Evolutionary conservation across 2,113 vertebrate species (phyloP).

Genomic region (Hyla sarda): DNA sequence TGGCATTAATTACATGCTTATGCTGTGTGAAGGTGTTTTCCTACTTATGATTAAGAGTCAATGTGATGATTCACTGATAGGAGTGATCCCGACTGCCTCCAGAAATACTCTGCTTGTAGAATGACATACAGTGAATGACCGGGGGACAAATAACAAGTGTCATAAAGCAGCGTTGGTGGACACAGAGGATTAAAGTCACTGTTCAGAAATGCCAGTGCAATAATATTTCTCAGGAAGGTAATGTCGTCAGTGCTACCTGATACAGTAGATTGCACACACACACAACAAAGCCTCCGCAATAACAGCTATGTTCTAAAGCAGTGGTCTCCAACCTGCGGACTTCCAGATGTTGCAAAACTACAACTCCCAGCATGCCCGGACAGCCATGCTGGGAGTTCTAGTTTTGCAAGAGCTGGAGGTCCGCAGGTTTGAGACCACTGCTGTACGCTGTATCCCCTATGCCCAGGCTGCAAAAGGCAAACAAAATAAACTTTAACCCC

Average conservation of each 20-base stretch:
- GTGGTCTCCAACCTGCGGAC: too few species aligned
- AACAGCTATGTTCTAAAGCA: neutral
- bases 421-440: too few species aligned
- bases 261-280: neutral
- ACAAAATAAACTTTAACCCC: too few species aligned
- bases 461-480: too few species aligned
- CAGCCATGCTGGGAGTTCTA: too few species aligned
- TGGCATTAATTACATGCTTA: constrained; percentile 17
- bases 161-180: neutral
- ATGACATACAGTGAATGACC: neutral
- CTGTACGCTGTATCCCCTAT: too few species aligned
- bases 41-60: neutral
- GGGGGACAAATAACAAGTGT: neutral
- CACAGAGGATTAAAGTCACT: neutral
- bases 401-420: too few species aligned
- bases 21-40: constrained; percentile 23
- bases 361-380: too few species aligned
- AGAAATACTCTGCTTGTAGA: neutral
- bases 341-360: too few species aligned
- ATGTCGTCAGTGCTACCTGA: neutral
- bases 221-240: neutral
- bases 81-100: neutral
- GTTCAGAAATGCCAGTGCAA: too few species aligned
- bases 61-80: constrained; percentile 21
- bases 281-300: neutral